These are phyloP conservation scores for Drosophila nannoptera DNA, from an alignment of 1,140 invertebrate species.

Conservation along the genomic window DNA sequence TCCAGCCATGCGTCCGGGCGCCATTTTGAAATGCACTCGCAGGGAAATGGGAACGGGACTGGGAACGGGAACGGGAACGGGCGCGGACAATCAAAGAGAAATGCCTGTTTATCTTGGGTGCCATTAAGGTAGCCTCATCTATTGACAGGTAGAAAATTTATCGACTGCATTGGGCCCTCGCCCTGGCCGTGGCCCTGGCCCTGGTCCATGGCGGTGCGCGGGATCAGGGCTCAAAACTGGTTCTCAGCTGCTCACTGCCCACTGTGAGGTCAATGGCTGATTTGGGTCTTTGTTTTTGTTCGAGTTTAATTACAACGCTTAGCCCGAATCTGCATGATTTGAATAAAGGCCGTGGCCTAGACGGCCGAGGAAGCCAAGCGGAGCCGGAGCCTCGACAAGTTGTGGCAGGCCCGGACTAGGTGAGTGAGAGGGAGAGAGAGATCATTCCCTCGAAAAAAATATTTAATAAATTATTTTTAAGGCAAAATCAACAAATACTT, in stretches of 20 bases:
- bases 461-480: no score
- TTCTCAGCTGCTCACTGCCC: slow-evolving; percentile 52
- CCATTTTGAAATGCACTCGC: slow-evolving; percentile 41
- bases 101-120: slow-evolving; percentile 67
- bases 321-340: slow-evolving; percentile 52
- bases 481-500: no score
- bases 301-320: slow-evolving; percentile 62
- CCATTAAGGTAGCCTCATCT: slow-evolving; percentile 74
- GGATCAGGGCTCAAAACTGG: slow-evolving; percentile 55
- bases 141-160: slow-evolving; percentile 79
- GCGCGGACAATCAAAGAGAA: slow-evolving; percentile 60
- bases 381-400: no score
- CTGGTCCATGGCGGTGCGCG: slow-evolving; percentile 15
- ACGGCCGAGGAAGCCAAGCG: no score
- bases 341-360: slow-evolving; percentile 46
- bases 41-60: slow-evolving; percentile 19
- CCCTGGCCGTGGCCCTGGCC: slow-evolving; percentile 23
- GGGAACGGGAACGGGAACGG: slow-evolving; percentile 18
- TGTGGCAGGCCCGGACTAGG: no score
- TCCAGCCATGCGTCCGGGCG: slow-evolving; percentile 27
- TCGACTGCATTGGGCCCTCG: slow-evolving; percentile 49
- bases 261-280: slow-evolving; percentile 75
- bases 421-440: no score
- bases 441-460: no score
- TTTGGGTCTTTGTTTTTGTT: slow-evolving; percentile 46